These are phyloP conservation scores for Parotocinclus haroldoi DNA, from an alignment of 2,797 vertebrate species.

Conservation along the genomic window DNA sequence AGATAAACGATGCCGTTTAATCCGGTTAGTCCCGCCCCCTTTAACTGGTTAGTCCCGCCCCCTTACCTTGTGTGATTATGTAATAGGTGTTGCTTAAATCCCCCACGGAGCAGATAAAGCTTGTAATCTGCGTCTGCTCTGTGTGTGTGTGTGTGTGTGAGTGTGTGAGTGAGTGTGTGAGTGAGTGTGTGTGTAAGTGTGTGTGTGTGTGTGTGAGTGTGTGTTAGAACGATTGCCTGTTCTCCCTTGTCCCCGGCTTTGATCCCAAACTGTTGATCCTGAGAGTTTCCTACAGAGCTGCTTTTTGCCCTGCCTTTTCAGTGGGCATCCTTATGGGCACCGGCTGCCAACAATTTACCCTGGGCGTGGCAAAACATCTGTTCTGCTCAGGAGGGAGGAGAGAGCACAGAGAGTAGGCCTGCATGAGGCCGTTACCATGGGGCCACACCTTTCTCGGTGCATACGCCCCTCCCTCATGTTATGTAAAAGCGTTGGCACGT, in stretches of 20 bases:
- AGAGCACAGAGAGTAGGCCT: background rate
- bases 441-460: background rate
- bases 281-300: slow-evolving; percentile 7
- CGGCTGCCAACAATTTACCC: slow-evolving; percentile 24
- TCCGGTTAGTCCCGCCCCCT: too few relatives aligned
- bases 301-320: slow-evolving; percentile 15
- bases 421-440: background rate
- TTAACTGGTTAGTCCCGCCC: too few relatives aligned
- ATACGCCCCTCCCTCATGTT: too few relatives aligned
- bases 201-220: background rate
- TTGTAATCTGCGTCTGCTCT: too few relatives aligned
- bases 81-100: background rate
- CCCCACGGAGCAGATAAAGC: background rate
- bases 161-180: background rate
- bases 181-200: background rate
- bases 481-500: too few relatives aligned
- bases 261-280: slow-evolving; percentile 27
- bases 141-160: too few relatives aligned
- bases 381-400: background rate
- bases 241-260: slow-evolving; percentile 15
- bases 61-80: too few relatives aligned
- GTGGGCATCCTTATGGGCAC: slow-evolving; percentile 10
- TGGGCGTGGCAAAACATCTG: slow-evolving; percentile 14
- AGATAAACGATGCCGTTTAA: too few relatives aligned
- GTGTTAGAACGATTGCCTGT: background rate